Percentiles rank a stretch among this genome's conserved stretches.
These are phyloP conservation scores for Scaptomyza flava DNA, from an alignment of 2,888 invertebrate species.

Conservation along the genomic window DNA sequence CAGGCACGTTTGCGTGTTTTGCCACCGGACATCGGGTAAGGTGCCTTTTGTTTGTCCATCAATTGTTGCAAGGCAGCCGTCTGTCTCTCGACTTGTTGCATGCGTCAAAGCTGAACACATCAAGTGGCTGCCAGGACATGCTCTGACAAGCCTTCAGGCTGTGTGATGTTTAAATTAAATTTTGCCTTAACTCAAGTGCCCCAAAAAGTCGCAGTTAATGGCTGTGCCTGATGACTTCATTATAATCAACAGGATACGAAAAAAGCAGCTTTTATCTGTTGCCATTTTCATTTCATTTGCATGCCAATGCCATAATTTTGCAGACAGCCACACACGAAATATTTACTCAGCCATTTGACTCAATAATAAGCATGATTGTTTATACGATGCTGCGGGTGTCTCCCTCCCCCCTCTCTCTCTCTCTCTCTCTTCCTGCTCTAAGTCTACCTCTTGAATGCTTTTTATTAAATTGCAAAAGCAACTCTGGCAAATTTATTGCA, in stretches of 20 bases:
- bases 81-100: slow-evolving; percentile 60
- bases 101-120: slow-evolving; percentile 31
- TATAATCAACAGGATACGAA: slow-evolving; percentile 31
- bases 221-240: slow-evolving; percentile 42
- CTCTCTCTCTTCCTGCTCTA: no score
- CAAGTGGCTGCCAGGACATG: slow-evolving; percentile 38
- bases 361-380: slow-evolving; percentile 76
- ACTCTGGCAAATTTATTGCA: slow-evolving; percentile 76
- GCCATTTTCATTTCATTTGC: slow-evolving; percentile 83
- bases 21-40: slow-evolving; percentile 59
- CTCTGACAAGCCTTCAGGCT: slow-evolving; percentile 22
- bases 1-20: slow-evolving; percentile 71
- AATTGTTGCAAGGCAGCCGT: slow-evolving; percentile 9
- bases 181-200: slow-evolving; percentile 44
- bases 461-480: slow-evolving; percentile 81
- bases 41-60: slow-evolving; percentile 53
- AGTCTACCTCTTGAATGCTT: slow-evolving; percentile 46
- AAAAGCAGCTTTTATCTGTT: slow-evolving; percentile 11
- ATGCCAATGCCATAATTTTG: slow-evolving; percentile 82
- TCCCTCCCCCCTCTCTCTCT: not conserved
- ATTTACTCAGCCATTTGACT: slow-evolving; percentile 77
- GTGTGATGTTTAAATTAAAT: slow-evolving; percentile 66
- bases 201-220: slow-evolving; percentile 25
- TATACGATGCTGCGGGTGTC: slow-evolving; percentile 43
- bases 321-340: slow-evolving; percentile 48